A percentile compares a stretch with the other conserved stretches of the same genome.
Conservation (phyloP, 2,113 vertebrate genomes). For the Sardina pilchardus region DNA sequence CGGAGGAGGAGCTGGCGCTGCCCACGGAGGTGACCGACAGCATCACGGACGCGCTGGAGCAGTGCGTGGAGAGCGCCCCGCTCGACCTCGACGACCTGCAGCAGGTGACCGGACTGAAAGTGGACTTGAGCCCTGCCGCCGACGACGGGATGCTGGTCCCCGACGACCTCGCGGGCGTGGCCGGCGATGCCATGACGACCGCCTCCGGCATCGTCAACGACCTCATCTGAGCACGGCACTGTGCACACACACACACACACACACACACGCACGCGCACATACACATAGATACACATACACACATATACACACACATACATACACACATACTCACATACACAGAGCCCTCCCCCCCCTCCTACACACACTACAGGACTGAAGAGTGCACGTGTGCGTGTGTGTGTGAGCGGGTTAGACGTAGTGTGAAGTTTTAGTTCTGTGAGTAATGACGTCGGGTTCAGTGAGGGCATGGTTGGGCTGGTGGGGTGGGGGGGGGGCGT, state of each 20-base stretch:
- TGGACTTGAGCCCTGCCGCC: background rate
- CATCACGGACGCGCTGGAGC: background rate
- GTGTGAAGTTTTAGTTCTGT: background rate
- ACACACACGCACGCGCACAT: background rate
- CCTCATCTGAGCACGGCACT: background rate
- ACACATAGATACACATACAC: background rate
- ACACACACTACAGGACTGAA: conserved; percentile 12
- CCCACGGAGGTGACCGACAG: conserved; percentile 19
- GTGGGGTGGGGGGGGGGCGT: background rate
- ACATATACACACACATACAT: background rate
- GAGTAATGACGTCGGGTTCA: background rate
- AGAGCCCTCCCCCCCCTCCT: background rate
- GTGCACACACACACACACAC: background rate
- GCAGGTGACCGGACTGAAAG: conserved; percentile 13
- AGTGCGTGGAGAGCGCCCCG: background rate
- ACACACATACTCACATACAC: background rate
- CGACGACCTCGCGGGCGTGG: background rate
- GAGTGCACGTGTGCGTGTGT: background rate
- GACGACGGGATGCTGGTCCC: conserved; percentile 1
- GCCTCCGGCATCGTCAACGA: background rate
- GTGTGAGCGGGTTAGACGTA: background rate
- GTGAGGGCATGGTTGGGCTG: background rate
- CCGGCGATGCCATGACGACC: background rate
- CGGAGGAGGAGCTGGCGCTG: conserved; percentile 24
- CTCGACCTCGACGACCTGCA: background rate